A percentile compares a stretch with the other conserved stretches of the same genome.
These are phyloP conservation scores for Drosophila imparisetae DNA, from an alignment of 2,888 invertebrate genomes.

Conservation along the genomic window DNA sequence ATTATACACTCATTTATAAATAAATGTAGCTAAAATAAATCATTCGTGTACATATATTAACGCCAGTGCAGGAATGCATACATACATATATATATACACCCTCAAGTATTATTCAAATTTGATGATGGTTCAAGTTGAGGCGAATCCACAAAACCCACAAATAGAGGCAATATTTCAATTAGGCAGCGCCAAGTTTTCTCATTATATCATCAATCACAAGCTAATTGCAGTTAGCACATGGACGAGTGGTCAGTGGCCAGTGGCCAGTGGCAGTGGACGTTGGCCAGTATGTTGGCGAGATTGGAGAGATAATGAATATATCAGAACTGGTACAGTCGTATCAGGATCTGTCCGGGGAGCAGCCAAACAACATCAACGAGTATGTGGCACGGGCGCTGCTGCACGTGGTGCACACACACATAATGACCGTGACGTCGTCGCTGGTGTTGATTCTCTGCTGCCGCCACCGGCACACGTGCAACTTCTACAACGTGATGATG, in stretches of 20 bases:
- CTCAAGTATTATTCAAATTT: neutral
- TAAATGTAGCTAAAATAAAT: neutral
- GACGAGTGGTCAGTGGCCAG: neutral
- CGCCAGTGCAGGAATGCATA: neutral
- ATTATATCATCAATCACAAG: constrained; percentile 1
- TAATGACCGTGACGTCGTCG: constrained; percentile 63
- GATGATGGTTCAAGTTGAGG: neutral
- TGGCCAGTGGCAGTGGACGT: constrained; percentile 1
- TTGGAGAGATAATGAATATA: constrained; percentile 62
- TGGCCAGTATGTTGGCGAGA: neutral
- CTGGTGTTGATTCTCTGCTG: constrained; percentile 71
- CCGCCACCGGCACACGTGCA: constrained; percentile 55
- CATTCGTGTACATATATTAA: neutral
- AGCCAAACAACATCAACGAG: constrained; percentile 60
- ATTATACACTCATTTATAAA: neutral
- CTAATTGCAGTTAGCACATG: neutral
- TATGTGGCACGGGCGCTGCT: constrained; percentile 68
- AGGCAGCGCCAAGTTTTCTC: neutral
- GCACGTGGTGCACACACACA: constrained; percentile 66
- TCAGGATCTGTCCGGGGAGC: constrained; percentile 58
- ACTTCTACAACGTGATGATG: constrained; percentile 75
- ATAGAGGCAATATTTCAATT: neutral
- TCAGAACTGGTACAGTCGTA: constrained; percentile 58
- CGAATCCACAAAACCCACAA: neutral
- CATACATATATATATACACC: neutral